phyloP scores from a whole-genome alignment of 2,797 vertebrate species.

The Poeciliopsis gracilis region DNA sequence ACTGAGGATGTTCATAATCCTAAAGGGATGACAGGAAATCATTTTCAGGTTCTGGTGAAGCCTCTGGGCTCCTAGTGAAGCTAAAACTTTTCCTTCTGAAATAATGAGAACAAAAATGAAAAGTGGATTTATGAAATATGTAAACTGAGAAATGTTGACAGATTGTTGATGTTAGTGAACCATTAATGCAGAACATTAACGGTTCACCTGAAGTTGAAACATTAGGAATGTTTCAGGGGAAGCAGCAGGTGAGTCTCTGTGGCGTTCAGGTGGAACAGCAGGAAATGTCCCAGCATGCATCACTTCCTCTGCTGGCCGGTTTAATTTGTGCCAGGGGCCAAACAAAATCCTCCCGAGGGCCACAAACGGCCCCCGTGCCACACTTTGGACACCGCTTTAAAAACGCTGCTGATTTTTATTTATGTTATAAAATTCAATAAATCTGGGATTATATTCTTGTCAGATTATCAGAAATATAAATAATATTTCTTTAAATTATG shows the following conservation, averaged over 20 bases:
- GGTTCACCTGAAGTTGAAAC: neutral
- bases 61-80: neutral
- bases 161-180: no score
- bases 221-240: neutral
- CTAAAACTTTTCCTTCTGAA: neutral
- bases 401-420: neutral
- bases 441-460: neutral
- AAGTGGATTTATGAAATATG: neutral
- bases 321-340: no score
- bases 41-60: neutral
- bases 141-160: no score
- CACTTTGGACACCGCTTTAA: no score
- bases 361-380: no score
- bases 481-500: neutral
- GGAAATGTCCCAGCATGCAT: slow-evolving; percentile 45
- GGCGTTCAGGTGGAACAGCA: neutral
- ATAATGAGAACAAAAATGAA: neutral
- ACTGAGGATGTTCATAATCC: no score
- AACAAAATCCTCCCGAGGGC: no score
- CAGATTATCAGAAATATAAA: neutral
- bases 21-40: neutral
- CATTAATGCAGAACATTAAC: neutral
- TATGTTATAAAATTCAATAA: neutral
- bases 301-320: neutral
- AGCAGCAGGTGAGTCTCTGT: neutral